Evolutionary conservation across 2,113 vertebrate species (phyloP).

Genomic region (Marmota flaviventris): DNA sequence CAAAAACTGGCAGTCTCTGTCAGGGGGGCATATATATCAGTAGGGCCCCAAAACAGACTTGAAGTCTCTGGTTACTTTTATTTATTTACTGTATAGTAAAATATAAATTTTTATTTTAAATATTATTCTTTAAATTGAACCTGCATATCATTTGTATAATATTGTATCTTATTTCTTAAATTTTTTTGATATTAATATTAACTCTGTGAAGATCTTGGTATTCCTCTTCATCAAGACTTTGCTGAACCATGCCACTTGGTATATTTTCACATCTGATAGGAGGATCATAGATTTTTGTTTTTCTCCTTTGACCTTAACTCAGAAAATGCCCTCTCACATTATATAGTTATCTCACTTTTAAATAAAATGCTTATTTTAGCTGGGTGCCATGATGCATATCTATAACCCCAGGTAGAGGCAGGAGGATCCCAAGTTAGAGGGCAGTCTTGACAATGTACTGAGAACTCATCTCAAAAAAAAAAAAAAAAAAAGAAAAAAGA

Average conservation of each 20-base stretch:
- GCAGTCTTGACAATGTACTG: too few species aligned
- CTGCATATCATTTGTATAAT: background rate
- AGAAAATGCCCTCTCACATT: background rate
- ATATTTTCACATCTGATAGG: background rate
- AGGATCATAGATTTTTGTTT: background rate
- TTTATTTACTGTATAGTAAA: background rate
- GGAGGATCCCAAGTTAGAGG: too few species aligned
- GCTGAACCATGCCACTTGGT: background rate
- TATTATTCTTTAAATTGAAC: background rate
- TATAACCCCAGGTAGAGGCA: too few species aligned
- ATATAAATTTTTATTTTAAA: background rate
- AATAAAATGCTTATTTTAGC: background rate
- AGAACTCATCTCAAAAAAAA: too few species aligned
- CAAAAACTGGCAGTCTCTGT: background rate
- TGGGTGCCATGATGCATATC: too few species aligned
- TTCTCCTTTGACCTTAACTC: background rate
- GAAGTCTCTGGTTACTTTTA: background rate
- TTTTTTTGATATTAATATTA: background rate
- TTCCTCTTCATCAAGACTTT: background rate
- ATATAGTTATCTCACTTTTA: background rate
- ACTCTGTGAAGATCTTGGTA: background rate
- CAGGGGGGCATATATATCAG: background rate
- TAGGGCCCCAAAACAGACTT: fast-evolving
- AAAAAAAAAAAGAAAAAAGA: too few species aligned
- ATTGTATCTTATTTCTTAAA: background rate